phyloP scores from a whole-genome alignment of 2,888 invertebrate species.

The Apantesis nais region DNA sequence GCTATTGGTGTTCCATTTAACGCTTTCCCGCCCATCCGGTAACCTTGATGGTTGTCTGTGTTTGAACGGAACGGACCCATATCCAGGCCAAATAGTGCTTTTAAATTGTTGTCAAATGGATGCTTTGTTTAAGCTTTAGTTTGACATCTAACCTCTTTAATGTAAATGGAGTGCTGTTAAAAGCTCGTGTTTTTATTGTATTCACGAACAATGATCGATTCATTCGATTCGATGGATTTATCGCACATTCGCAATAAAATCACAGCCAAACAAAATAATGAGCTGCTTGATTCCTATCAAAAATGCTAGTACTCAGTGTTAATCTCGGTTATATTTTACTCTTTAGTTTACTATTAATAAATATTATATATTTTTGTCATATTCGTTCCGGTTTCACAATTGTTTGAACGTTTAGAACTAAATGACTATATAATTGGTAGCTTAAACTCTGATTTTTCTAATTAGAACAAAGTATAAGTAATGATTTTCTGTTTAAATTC shows the following conservation, averaged over 20 bases:
- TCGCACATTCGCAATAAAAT: neutral
- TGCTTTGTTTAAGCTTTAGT: constrained; percentile 32
- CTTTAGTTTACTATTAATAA: neutral
- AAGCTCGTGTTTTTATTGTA: neutral
- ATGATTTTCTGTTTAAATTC: too few relatives aligned
- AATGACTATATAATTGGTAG: too few relatives aligned
- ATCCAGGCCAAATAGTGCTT: constrained; percentile 27
- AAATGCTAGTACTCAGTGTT: neutral
- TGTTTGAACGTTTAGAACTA: too few relatives aligned
- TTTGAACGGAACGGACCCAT: constrained; percentile 13
- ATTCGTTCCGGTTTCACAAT: too few relatives aligned
- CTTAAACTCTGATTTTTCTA: too few relatives aligned
- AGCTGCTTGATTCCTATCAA: neutral
- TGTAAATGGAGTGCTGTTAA: neutral
- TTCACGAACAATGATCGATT: neutral
- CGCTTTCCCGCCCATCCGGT: constrained; percentile 48
- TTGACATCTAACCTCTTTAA: constrained; percentile 16
- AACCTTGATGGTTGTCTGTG: constrained; percentile 35
- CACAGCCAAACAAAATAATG: neutral
- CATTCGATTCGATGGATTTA: neutral
- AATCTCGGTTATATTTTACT: neutral
- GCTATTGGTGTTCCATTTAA: constrained; percentile 53
- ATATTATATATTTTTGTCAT: too few relatives aligned
- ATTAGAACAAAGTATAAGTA: too few relatives aligned
- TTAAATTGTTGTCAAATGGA: constrained; percentile 29